phyloP scores from a whole-genome alignment of 2,113 vertebrate genomes.

The Nibea coibor region DNA sequence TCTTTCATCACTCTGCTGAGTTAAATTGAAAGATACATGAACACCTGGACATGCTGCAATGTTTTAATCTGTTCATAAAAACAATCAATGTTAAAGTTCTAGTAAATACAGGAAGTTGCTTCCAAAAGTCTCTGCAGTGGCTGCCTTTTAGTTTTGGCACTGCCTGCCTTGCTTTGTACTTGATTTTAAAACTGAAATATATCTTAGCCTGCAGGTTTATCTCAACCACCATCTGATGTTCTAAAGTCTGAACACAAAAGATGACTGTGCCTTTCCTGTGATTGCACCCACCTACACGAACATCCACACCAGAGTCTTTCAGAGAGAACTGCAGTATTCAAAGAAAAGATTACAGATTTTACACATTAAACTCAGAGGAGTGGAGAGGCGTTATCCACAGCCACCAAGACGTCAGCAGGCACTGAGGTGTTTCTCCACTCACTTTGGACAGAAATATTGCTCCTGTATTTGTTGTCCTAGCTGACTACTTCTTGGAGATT shows the following conservation, averaged over 20 bases:
- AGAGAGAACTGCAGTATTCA: no score
- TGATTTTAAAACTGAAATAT: not conserved
- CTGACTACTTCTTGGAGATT: not conserved
- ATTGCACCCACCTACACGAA: no score
- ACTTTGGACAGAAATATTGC: not conserved
- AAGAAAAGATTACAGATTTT: no score
- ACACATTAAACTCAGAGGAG: no score
- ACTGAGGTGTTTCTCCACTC: no score
- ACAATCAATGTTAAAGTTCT: not conserved
- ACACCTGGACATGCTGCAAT: not conserved
- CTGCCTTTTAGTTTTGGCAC: not conserved
- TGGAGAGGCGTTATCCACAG: not conserved
- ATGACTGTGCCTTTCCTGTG: not conserved
- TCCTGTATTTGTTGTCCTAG: not conserved
- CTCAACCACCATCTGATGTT: not conserved
- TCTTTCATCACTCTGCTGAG: not conserved
- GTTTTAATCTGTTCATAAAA: not conserved
- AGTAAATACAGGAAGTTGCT: not conserved
- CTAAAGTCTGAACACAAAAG: not conserved
- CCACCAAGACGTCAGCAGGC: not conserved
- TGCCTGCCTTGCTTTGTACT: not conserved
- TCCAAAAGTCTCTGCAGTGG: not conserved
- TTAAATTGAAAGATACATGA: not conserved
- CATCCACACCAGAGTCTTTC: not conserved
- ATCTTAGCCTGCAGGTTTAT: not conserved